These are phyloP conservation scores for Argopecten irradians DNA, from an alignment of 1,140 invertebrate genomes.

Conservation along the genomic window DNA sequence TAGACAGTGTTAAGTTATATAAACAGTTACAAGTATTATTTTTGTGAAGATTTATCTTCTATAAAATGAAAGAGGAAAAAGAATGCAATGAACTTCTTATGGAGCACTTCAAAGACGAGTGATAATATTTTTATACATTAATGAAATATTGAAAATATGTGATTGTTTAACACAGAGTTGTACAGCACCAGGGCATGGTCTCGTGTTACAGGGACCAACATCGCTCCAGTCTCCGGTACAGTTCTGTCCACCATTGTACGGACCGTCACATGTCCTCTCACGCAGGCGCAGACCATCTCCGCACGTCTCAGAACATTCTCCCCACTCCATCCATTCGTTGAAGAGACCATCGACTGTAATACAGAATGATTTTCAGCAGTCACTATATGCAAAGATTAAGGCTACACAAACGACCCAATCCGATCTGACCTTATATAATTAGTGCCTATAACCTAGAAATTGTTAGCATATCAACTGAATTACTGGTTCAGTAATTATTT, in stretches of 20 bases:
- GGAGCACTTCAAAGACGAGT: no score
- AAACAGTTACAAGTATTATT: no score
- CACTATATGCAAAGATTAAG: neutral
- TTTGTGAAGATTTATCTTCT: neutral
- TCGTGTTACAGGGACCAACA: neutral
- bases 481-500: no score
- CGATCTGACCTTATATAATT: neutral
- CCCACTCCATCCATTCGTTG: conserved; percentile 6
- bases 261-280: neutral
- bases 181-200: neutral
- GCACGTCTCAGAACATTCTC: neutral
- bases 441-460: neutral
- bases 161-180: neutral
- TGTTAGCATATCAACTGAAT: no score
- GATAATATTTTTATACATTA: no score
- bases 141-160: neutral
- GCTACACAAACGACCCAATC: neutral
- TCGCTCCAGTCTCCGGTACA: neutral
- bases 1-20: no score
- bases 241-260: neutral
- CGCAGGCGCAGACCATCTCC: neutral
- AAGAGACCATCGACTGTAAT: neutral
- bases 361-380: neutral
- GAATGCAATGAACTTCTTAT: no score
- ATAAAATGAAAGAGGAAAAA: neutral